Percentiles rank a stretch among this genome's conserved stretches.
These are phyloP conservation scores for Stramonita haemastoma DNA, from an alignment of 2,888 invertebrate species.

Conservation along the genomic window DNA sequence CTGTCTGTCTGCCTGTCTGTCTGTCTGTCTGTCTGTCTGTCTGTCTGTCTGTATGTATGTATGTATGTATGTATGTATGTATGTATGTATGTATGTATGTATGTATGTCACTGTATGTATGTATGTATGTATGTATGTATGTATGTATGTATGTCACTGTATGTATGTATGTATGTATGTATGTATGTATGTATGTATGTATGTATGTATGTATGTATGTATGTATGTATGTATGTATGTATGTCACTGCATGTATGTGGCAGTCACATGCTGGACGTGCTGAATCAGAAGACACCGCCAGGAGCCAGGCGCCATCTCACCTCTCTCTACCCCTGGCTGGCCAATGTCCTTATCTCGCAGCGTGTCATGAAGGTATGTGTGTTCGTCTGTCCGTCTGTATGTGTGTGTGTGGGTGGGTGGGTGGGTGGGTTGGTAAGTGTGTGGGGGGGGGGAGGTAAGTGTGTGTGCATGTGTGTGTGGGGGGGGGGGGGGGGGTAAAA, in stretches of 20 bases:
- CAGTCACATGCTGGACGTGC: no score
- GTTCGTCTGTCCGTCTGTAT: no score
- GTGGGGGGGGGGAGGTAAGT: no score
- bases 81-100: not conserved
- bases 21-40: not conserved
- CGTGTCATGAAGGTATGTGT: no score
- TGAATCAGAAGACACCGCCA: no score
- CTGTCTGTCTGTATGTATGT: not conserved
- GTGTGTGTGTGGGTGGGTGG: no score
- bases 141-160: not conserved
- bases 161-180: not conserved
- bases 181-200: not conserved
- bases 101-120: not conserved
- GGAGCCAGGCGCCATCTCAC: no score
- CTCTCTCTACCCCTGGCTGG: no score
- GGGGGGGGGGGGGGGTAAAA: no score
- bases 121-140: not conserved
- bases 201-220: not conserved
- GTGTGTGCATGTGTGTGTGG: no score
- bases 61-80: not conserved
- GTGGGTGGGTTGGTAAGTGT: no score
- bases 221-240: not conserved
- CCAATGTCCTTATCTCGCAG: no score
- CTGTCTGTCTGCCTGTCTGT: not conserved
- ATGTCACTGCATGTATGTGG: not conserved